phyloP scores from a whole-genome alignment of 2,797 vertebrate genomes.

The Phataginus tetradactyla region DNA sequence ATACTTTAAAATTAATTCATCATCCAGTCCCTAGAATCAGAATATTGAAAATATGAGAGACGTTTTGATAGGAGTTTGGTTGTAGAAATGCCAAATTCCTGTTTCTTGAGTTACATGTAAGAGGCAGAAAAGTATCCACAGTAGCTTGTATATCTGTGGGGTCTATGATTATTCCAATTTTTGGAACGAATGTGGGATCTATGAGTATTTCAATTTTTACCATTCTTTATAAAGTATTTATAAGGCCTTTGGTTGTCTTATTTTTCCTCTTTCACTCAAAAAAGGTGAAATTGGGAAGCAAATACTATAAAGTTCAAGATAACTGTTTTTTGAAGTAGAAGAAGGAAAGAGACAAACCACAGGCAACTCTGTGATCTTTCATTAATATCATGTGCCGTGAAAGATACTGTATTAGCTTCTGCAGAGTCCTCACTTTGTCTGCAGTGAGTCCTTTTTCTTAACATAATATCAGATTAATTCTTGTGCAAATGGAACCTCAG shows the following conservation, averaged over 20 bases:
- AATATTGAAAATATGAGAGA: slow-evolving; percentile 21
- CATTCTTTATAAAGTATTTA: not conserved
- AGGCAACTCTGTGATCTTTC: not conserved
- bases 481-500: not conserved
- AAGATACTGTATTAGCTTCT: not conserved
- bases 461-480: not conserved
- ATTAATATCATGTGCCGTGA: not conserved
- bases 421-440: not conserved
- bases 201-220: not conserved
- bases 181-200: not conserved
- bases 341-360: not conserved
- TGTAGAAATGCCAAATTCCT: not conserved
- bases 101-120: not conserved
- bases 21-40: not conserved
- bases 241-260: not conserved
- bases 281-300: not conserved
- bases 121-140: not conserved
- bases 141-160: not conserved
- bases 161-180: not conserved
- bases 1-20: slow-evolving; percentile 4
- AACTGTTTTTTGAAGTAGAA: slow-evolving; percentile 7
- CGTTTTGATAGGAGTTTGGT: not conserved
- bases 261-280: not conserved
- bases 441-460: not conserved
- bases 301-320: not conserved